Percentiles rank a stretch among this genome's conserved stretches.
phyloP scores from a whole-genome alignment of 1,140 invertebrate species.

The Pentalonia nigronervosa region DNA sequence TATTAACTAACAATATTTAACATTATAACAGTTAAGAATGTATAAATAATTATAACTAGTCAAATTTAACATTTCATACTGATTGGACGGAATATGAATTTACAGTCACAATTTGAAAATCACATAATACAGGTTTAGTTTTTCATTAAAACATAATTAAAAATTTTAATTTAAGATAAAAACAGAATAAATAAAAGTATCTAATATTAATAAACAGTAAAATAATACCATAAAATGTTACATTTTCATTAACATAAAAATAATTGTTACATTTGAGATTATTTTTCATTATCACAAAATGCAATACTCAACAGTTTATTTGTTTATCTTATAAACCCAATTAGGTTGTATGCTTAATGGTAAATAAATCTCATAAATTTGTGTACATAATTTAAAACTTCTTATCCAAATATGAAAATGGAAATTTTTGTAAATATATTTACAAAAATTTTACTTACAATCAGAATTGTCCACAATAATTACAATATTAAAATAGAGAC shows the following conservation, averaged over 20 bases:
- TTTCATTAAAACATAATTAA: conserved; percentile 20
- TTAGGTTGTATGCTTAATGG: background rate
- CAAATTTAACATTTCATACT: conserved; percentile 30
- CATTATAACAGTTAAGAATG: conserved; percentile 26
- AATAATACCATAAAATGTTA: conserved; percentile 12
- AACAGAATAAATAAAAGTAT: background rate
- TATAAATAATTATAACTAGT: conserved; percentile 15
- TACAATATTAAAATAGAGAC: background rate
- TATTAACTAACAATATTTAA: conserved; percentile 18
- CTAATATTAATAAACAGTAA: background rate
- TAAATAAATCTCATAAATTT: background rate
- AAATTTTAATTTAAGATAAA: background rate
- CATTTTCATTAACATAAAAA: background rate
- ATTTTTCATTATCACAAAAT: background rate
- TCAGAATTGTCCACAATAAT: background rate
- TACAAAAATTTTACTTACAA: background rate
- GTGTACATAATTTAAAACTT: background rate
- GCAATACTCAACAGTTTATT: conserved; percentile 4
- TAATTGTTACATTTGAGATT: background rate
- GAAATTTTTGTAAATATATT: background rate
- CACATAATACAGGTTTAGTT: conserved; percentile 42
- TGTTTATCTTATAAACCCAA: background rate
- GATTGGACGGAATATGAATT: conserved; percentile 53
- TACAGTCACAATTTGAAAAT: conserved; percentile 49
- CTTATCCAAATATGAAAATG: background rate